Percentiles rank a stretch among this genome's conserved stretches.
These are phyloP conservation scores for Tyria jacobaeae DNA, from an alignment of 2,888 invertebrate species.

Conservation along the genomic window DNA sequence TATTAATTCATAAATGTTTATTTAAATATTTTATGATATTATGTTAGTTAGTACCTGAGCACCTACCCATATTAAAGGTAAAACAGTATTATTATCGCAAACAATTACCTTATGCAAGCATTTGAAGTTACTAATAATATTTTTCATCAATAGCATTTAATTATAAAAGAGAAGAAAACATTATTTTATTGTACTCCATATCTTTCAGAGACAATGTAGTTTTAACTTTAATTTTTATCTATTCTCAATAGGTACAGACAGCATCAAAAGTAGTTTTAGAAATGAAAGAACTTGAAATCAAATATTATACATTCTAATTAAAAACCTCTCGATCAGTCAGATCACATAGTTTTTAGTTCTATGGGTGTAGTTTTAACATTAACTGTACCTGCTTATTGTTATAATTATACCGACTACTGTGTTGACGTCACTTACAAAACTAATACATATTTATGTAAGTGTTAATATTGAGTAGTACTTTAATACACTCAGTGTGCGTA, in stretches of 20 bases:
- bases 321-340: too few relatives aligned
- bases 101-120: constrained; percentile 48
- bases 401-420: too few relatives aligned
- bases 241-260: not conserved
- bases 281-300: too few relatives aligned
- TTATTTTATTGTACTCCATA: not conserved
- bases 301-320: too few relatives aligned
- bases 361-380: too few relatives aligned
- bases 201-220: not conserved
- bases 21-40: not conserved
- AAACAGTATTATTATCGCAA: constrained; percentile 44
- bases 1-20: not conserved
- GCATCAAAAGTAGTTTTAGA: not conserved
- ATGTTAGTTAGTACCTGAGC: constrained; percentile 2
- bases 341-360: too few relatives aligned
- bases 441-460: too few relatives aligned
- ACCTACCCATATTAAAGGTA: constrained; percentile 6
- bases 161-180: constrained; percentile 1
- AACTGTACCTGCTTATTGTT: too few relatives aligned
- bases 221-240: not conserved
- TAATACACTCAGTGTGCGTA: too few relatives aligned
- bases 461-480: too few relatives aligned
- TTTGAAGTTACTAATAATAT: constrained; percentile 39
- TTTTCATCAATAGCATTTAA: constrained; percentile 45
- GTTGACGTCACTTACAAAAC: too few relatives aligned